These are phyloP conservation scores for Notolabrus celidotus DNA, from an alignment of 2,797 vertebrate species.

Conservation along the genomic window DNA sequence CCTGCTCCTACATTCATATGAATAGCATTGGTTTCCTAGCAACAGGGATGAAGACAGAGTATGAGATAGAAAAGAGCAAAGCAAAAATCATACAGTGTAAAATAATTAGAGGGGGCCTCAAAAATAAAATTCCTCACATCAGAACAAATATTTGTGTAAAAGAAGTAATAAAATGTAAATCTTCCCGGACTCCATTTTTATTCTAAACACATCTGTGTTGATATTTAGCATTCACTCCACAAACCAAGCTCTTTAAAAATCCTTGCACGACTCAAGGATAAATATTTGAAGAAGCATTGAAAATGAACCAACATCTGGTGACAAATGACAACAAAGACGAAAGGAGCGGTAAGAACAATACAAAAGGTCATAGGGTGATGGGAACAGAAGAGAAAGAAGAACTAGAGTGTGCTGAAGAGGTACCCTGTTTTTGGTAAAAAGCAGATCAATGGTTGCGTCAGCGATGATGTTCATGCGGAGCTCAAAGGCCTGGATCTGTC, in stretches of 20 bases:
- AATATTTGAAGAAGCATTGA: constrained; percentile 69
- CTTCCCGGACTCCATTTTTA: constrained; percentile 25
- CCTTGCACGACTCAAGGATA: constrained; percentile 23
- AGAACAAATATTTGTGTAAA: constrained; percentile 41
- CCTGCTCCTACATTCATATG: constrained; percentile 99
- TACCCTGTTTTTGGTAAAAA: constrained; percentile 99
- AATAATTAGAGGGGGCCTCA: constrained; percentile 9
- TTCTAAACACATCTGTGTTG: constrained; percentile 27
- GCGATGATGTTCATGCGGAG: constrained; percentile 99
- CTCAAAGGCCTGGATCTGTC: constrained; percentile 98
- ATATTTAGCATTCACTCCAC: constrained; percentile 53
- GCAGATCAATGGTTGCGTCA: constrained; percentile 97
- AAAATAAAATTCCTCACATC: constrained; percentile 26
- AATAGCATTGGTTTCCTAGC: constrained; percentile 97
- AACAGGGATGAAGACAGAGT: constrained; percentile 46
- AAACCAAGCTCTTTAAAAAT: constrained; percentile 47
- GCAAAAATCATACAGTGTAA: constrained; percentile 27
- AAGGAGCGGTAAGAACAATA: constrained; percentile 13
- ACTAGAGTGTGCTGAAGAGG: constrained; percentile 6
- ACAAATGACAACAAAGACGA: constrained; percentile 48
- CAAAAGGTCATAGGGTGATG: constrained; percentile 32
- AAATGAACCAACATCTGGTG: constrained; percentile 58
- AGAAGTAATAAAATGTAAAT: constrained; percentile 9
- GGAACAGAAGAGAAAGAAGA: not conserved
- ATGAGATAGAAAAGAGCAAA: constrained; percentile 6